Base-by-base conservation (phyloP, 2,888 invertebrate genomes). In the Hemistola chrysoprasaria region DNA sequence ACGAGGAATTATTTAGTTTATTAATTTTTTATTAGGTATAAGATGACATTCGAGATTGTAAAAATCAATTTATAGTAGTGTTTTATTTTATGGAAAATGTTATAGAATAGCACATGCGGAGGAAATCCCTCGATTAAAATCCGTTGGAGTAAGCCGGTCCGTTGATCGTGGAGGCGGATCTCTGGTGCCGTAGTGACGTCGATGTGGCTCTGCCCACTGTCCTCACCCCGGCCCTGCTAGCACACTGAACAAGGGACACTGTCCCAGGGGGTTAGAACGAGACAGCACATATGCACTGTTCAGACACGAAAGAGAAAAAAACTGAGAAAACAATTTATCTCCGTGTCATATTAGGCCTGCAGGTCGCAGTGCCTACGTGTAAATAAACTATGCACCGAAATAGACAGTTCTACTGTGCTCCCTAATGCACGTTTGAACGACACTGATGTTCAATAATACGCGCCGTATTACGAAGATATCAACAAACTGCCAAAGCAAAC, bases 81-180 rank as follows among this genome's bases (percentile, higher is more conserved):
- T 79, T 83, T 84, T 78, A 81, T 82, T 72, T 86, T 86, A 74
- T 80, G 73, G 78, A 70, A 81, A 84, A 88, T 88, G 84, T 88
- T 88, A 88, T 88, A 88, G 88, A 88, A 86, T 83, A 78, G 83
- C 83, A 79, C 54, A 49, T 49, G 48, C 78, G 87, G 88, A 87
- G 81, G 88, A 83, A 85, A 86, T 81, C 85, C 84, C 76, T 82
- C 78, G 80, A 83, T 44, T 85, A 79, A 79, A 76, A 78, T 82
- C 75, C 76, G 69, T 75, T 65, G 85, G 80, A 78, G 83, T 77
- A 65, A 65, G 78, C 77, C 69, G 62, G 68, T 78, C 67, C 77
- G 65, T 70, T 62, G 62, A 63, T 65, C 71, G 66, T 59, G 56
- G 59, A 53, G 70, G 62, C 67, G 63, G 58, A 61, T 59, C 65